A percentile compares a stretch with the other conserved stretches of the same genome.
These are phyloP conservation scores for Lithophane semibrunnea DNA, from an alignment of 2,888 invertebrate species.

Conservation along the genomic window DNA sequence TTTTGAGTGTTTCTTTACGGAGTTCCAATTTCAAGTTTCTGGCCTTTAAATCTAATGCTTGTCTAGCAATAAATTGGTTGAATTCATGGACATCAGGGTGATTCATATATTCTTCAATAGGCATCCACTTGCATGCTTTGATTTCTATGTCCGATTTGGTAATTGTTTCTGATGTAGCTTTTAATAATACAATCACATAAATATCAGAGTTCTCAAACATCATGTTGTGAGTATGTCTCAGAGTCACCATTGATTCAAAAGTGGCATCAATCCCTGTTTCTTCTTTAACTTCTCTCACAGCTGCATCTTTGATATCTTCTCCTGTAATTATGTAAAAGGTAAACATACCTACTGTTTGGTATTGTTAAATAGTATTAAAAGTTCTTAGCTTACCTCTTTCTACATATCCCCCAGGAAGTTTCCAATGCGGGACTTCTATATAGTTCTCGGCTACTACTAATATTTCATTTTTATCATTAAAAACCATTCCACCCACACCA, in stretches of 20 bases:
- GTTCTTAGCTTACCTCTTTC: slow-evolving; percentile 92
- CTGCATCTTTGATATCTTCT: slow-evolving; percentile 95
- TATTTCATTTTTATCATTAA: slow-evolving; percentile 94
- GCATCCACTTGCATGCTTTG: slow-evolving; percentile 95
- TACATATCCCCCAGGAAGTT: slow-evolving; percentile 97
- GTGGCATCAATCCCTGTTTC: slow-evolving; percentile 96
- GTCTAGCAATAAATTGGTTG: slow-evolving; percentile 92
- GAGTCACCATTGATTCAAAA: slow-evolving; percentile 94
- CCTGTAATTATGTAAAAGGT: slow-evolving; percentile 85
- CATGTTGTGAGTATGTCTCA: slow-evolving; percentile 94
- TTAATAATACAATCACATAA: slow-evolving; percentile 94
- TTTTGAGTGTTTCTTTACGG: slow-evolving; percentile 82
- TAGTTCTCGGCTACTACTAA: slow-evolving; percentile 95
- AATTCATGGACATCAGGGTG: slow-evolving; percentile 94
- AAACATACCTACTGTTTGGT: background rate
- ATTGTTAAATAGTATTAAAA: background rate
- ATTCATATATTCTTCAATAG: slow-evolving; percentile 92
- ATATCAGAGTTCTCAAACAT: slow-evolving; percentile 96
- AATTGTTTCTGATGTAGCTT: slow-evolving; percentile 92
- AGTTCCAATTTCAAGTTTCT: slow-evolving; percentile 91
- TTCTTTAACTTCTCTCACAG: slow-evolving; percentile 96
- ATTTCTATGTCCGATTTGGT: slow-evolving; percentile 94
- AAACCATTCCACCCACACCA: slow-evolving; percentile 96
- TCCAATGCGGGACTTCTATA: slow-evolving; percentile 92
- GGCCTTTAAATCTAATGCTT: slow-evolving; percentile 92